phyloP scores from a whole-genome alignment of 2,888 invertebrate species.

The Myopa tessellatipennis region DNA sequence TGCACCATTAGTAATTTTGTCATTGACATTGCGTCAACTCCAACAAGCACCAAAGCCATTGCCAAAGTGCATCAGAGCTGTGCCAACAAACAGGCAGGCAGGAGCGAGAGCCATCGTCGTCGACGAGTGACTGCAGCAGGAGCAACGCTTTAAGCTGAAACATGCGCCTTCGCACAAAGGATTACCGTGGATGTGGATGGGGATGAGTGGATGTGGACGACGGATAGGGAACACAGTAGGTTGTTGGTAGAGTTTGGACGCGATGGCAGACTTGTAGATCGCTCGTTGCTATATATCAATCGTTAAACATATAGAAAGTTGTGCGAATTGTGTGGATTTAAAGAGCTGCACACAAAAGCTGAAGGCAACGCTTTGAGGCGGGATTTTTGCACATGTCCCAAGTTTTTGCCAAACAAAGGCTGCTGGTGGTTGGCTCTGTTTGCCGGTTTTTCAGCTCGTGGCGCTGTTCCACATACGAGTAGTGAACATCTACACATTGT shows the following conservation, averaged over 20 bases:
- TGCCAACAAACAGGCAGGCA: constrained; percentile 35
- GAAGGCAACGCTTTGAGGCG: neutral
- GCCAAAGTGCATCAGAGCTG: constrained; percentile 31
- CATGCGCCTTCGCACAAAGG: constrained; percentile 31
- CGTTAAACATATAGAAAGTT: neutral
- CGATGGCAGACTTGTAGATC: neutral
- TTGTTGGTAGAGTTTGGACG: neutral
- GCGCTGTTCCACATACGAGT: constrained; percentile 5
- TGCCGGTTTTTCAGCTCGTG: constrained; percentile 15
- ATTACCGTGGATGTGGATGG: constrained; percentile 4
- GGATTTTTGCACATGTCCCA: neutral
- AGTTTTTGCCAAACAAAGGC: constrained; percentile 13
- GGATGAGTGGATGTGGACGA: constrained; percentile 2
- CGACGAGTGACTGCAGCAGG: constrained; percentile 20
- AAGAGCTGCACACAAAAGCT: constrained; percentile 5
- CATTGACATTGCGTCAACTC: constrained; percentile 53
- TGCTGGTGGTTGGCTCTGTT: neutral
- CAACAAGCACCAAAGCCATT: constrained; percentile 43
- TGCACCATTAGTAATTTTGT: constrained; percentile 41
- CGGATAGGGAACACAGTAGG: neutral
- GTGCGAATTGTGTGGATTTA: neutral
- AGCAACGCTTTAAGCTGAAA: neutral
- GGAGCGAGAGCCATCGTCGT: neutral
- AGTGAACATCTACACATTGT: neutral
- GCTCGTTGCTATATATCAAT: neutral